Conservation (phyloP, 2,888 invertebrate species). For the Quadroppia sp. region DNA sequence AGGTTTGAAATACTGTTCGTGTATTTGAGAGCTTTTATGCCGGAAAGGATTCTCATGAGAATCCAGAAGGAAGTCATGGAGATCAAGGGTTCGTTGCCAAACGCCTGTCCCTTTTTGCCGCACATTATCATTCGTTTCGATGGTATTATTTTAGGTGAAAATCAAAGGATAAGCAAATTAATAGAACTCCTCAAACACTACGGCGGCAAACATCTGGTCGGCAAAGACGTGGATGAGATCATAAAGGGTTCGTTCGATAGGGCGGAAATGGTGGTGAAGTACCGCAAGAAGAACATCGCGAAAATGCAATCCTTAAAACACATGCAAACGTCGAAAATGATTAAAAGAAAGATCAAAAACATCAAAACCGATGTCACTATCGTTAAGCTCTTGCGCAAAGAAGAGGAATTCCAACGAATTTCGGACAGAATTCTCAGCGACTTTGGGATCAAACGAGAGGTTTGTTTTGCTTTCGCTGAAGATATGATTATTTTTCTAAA, state of each 20-base stretch:
- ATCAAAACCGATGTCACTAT: conserved; percentile 31
- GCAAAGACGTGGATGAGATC: conserved; percentile 38
- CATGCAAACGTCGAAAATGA: conserved; percentile 7
- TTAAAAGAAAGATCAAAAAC: conserved; percentile 24
- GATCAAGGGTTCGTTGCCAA: neutral
- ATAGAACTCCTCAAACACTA: conserved; percentile 31
- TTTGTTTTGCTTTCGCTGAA: neutral
- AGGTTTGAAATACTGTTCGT: conserved; percentile 22
- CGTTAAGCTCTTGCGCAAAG: conserved; percentile 22
- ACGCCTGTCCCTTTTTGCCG: neutral
- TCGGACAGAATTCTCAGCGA: conserved; percentile 5
- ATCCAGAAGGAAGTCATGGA: conserved; percentile 35
- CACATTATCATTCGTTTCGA: neutral
- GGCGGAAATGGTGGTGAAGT: conserved; percentile 29
- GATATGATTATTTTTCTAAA: neutral
- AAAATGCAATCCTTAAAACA: conserved; percentile 27
- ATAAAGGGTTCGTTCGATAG: conserved; percentile 36
- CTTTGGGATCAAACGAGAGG: conserved; percentile 34
- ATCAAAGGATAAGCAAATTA: conserved; percentile 19
- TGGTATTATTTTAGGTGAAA: neutral
- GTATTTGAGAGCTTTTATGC: conserved; percentile 26
- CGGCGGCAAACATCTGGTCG: conserved; percentile 31
- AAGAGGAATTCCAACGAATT: conserved; percentile 33
- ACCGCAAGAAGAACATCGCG: conserved; percentile 32
- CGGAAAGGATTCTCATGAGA: conserved; percentile 11